Evolutionary conservation across 2,113 vertebrate genomes (phyloP).

Genomic region (Euleptes europaea): DNA sequence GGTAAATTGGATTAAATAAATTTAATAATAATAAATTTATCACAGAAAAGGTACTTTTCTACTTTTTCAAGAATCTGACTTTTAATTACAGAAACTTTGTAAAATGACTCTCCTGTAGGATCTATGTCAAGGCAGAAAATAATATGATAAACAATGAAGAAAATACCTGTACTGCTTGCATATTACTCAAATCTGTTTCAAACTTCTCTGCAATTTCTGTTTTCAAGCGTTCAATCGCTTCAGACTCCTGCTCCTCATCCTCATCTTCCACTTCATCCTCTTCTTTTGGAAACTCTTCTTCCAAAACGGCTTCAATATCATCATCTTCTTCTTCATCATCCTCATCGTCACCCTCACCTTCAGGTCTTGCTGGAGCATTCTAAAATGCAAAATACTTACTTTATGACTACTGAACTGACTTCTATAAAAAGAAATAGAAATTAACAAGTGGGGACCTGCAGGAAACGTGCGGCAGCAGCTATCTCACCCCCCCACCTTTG

Average conservation of each 20-base stretch:
- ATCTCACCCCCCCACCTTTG: too few relatives aligned
- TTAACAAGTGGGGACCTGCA: neutral
- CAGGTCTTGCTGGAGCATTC: slow-evolving; percentile 30
- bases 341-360: slow-evolving; percentile 63
- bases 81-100: slow-evolving; percentile 15
- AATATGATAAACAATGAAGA: slow-evolving; percentile 30
- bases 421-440: neutral
- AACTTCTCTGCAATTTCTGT: slow-evolving; percentile 82
- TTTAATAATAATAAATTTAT: neutral
- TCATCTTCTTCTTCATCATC: slow-evolving; percentile 73
- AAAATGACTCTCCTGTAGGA: slow-evolving; percentile 12
- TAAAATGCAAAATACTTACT: slow-evolving; percentile 48
- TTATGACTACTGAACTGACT: neutral
- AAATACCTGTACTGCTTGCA: slow-evolving; percentile 77
- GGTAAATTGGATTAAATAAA: neutral
- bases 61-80: slow-evolving; percentile 12
- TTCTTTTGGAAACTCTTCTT: slow-evolving; percentile 83
- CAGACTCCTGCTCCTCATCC: slow-evolving; percentile 80
- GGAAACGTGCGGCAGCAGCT: too few relatives aligned
- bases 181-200: slow-evolving; percentile 71
- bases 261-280: slow-evolving; percentile 77
- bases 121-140: neutral
- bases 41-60: neutral
- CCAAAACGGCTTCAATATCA: slow-evolving; percentile 79
- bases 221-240: slow-evolving; percentile 78